A percentile compares a stretch with the other conserved stretches of the same genome.
Conservation (phyloP, 2,797 vertebrate genomes). For the Sebastes aleutianus region DNA sequence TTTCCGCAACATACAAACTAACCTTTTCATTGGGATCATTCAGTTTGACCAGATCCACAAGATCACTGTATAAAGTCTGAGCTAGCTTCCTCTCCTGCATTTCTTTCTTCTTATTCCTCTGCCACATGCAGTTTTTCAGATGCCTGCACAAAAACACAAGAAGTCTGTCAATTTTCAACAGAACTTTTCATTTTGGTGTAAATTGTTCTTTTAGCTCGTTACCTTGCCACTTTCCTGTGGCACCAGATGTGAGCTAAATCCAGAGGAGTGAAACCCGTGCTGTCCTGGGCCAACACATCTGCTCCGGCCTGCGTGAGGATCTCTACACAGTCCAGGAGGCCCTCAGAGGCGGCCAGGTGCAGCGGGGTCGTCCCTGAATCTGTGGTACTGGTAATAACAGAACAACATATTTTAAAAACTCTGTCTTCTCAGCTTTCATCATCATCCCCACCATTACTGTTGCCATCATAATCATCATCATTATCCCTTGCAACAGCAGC, state of each 20-base stretch:
- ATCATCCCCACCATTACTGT: not conserved
- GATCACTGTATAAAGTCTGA: constrained; percentile 46
- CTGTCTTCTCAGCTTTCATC: not conserved
- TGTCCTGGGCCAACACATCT: constrained; percentile 60
- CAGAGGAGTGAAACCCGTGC: constrained; percentile 66
- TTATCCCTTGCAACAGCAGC: not conserved
- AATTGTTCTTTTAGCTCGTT: not conserved
- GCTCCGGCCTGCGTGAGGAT: constrained; percentile 67
- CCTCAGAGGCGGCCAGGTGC: constrained; percentile 74
- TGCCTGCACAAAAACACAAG: constrained; percentile 37
- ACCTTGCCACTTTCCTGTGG: constrained; percentile 69
- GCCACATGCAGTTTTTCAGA: constrained; percentile 63
- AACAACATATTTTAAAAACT: not conserved
- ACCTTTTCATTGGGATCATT: constrained; percentile 33
- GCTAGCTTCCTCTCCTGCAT: constrained; percentile 39
- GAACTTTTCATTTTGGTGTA: not conserved
- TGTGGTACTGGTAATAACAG: constrained; percentile 48
- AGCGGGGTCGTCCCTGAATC: constrained; percentile 67
- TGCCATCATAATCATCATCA: constrained; percentile 6
- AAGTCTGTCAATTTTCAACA: not conserved
- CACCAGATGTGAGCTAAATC: constrained; percentile 69
- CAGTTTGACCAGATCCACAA: constrained; percentile 31
- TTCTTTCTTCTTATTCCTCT: constrained; percentile 47
- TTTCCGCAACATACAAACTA: not conserved
- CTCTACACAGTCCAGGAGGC: constrained; percentile 65